A percentile compares a stretch with the other conserved stretches of the same genome.
Evolutionary conservation across 1,140 invertebrate genomes (phyloP).

Genomic region (Trichonephila clavipes): DNA sequence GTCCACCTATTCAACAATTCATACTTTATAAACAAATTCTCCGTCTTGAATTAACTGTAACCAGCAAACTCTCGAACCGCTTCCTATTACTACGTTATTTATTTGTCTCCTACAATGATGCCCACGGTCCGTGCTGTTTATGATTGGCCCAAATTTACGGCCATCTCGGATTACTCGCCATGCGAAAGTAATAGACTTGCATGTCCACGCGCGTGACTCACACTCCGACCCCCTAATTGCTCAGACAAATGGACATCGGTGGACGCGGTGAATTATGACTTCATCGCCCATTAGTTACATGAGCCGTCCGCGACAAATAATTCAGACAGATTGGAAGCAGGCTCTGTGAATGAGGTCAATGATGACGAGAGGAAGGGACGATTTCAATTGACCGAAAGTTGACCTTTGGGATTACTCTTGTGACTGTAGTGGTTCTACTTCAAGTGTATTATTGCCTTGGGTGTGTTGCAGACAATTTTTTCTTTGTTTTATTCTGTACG

Average conservation of each 20-base stretch:
- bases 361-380: neutral
- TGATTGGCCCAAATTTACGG: neutral
- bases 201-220: neutral
- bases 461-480: too few relatives aligned
- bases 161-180: neutral
- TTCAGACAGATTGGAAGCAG: neutral
- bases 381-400: neutral
- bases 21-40: neutral
- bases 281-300: constrained; percentile 62
- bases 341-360: neutral
- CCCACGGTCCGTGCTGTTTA: neutral
- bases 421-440: too few relatives aligned
- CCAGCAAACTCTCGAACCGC: neutral
- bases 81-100: neutral
- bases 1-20: too few relatives aligned
- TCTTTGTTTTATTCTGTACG: too few relatives aligned
- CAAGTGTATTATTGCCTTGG: too few relatives aligned
- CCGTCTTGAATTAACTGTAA: neutral
- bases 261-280: constrained; percentile 55
- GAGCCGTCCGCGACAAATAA: constrained; percentile 48
- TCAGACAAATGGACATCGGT: neutral
- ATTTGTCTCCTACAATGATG: neutral
- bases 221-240: constrained; percentile 6
- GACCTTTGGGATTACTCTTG: neutral
- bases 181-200: constrained; percentile 12